These are phyloP conservation scores for Geopemphigus sp. DNA, from an alignment of 1,140 invertebrate species.

Conservation along the genomic window DNA sequence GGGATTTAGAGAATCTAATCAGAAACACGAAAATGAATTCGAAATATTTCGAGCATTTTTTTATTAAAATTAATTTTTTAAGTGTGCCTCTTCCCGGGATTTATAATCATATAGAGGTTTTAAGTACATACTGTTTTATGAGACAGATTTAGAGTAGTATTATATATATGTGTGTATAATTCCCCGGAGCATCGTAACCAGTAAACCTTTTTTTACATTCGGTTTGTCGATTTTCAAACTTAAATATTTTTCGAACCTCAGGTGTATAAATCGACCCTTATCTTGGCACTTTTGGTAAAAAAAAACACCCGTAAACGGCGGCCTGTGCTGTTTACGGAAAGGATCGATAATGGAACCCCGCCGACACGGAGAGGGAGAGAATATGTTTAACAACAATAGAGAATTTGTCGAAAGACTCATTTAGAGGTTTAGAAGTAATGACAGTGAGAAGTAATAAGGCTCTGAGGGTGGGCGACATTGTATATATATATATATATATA, in stretches of 20 bases:
- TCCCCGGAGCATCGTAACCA: constrained; percentile 34
- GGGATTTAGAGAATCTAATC: too few relatives aligned
- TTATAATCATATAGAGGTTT: constrained; percentile 39
- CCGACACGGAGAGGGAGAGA: background rate
- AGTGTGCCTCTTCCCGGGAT: constrained; percentile 1
- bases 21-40: too few relatives aligned
- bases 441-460: constrained; percentile 10
- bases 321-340: background rate
- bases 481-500: background rate
- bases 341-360: background rate
- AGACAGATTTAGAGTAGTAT: background rate
- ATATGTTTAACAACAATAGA: constrained; percentile 35
- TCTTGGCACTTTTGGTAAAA: constrained; percentile 5
- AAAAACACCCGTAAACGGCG: background rate
- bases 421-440: constrained; percentile 22
- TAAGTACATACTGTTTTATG: constrained; percentile 38
- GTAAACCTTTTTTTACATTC: constrained; percentile 27
- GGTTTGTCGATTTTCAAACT: constrained; percentile 42
- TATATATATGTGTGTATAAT: background rate
- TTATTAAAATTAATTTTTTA: background rate
- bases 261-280: constrained; percentile 42
- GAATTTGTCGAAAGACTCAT: constrained; percentile 44
- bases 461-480: background rate
- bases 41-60: too few relatives aligned
- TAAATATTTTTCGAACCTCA: constrained; percentile 44